phyloP scores from a whole-genome alignment of 2,113 vertebrate genomes.

The Cebus imitator region DNA sequence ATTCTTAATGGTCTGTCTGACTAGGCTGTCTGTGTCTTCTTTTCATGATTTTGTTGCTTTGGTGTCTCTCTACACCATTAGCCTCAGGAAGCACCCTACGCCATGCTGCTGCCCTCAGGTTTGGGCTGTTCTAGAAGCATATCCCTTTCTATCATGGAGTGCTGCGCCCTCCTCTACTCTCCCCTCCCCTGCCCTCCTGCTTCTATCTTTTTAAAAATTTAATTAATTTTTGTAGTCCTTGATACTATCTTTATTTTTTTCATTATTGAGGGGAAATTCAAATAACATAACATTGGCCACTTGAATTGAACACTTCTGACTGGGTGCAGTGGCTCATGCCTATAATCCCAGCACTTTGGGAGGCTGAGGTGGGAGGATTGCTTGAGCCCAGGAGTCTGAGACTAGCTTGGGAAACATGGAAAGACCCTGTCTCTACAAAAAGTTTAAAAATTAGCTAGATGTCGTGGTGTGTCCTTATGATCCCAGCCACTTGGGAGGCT shows the following conservation, averaged over 20 bases:
- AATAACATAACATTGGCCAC: background rate
- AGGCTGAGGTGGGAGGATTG: no score
- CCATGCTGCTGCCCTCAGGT: background rate
- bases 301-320: background rate
- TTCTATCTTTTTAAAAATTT: background rate
- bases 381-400: no score
- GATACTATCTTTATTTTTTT: background rate
- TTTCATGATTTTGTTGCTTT: background rate
- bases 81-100: fast-evolving
- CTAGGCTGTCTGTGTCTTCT: background rate
- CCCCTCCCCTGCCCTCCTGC: background rate
- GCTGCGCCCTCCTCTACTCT: background rate
- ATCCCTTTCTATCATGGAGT: background rate
- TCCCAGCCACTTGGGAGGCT: no score
- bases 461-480: no score
- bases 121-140: background rate
- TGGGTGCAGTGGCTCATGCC: no score
- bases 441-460: no score
- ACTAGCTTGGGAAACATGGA: no score
- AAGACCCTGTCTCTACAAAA: no score
- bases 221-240: background rate
- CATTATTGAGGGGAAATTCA: background rate
- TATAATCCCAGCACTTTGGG: no score
- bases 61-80: background rate
- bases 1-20: background rate